Percentiles rank a stretch among this genome's conserved stretches.
Evolutionary conservation across 2,888 invertebrate species (phyloP).

Genomic region (Tyria jacobaeae): DNA sequence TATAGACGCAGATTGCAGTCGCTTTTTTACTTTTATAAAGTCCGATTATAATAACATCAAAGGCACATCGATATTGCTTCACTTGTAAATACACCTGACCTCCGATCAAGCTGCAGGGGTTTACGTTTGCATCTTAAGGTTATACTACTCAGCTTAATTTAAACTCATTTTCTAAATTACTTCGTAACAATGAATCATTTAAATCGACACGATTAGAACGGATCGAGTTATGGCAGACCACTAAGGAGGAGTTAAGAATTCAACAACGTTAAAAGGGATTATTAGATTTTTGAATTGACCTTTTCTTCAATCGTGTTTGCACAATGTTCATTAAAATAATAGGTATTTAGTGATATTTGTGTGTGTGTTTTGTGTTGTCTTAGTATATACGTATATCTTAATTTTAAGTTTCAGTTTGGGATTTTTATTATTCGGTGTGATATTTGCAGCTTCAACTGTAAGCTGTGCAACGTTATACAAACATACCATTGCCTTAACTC

Average conservation of each 20-base stretch:
- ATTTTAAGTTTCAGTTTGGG: too few species aligned
- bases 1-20: too few species aligned
- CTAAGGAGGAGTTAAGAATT: background rate
- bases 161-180: constrained; percentile 26
- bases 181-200: constrained; percentile 21
- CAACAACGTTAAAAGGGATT: background rate
- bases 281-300: background rate
- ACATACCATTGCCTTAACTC: too few species aligned
- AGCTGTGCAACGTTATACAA: too few species aligned
- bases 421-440: too few species aligned
- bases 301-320: background rate
- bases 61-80: constrained; percentile 3
- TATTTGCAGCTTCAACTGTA: too few species aligned
- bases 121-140: constrained; percentile 15
- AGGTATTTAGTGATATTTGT: too few species aligned
- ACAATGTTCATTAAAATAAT: background rate
- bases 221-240: background rate
- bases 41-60: too few species aligned
- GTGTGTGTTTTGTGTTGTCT: too few species aligned
- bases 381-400: too few species aligned
- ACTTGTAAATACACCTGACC: constrained; percentile 15
- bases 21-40: too few species aligned
- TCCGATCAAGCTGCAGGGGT: constrained; percentile 12
- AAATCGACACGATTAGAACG: constrained; percentile 16
- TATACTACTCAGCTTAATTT: constrained; percentile 21